Base-by-base conservation (phyloP, 2,888 invertebrate species). In the Trichogramma dendrolimi region DNA sequence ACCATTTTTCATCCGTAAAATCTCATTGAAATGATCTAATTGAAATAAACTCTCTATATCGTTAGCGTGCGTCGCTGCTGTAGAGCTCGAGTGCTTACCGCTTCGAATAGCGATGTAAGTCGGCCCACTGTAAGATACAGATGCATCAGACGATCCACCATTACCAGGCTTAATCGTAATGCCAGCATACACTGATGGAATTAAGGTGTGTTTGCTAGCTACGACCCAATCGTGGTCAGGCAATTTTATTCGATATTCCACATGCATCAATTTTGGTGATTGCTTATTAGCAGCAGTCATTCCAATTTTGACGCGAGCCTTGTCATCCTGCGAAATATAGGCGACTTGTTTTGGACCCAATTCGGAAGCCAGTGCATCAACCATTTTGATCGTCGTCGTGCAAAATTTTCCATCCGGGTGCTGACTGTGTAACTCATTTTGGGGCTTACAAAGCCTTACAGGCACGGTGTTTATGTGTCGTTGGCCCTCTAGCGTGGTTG, bases 201-300 rank as follows among this genome's bases (percentile, higher is more conserved):
- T 72, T 4, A 76, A 62, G 58, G 75, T 74, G 61, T 77, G 74
- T 6, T 67, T 55, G 49, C 60, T 64, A 4, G 72, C 74, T 4
- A 74, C 68, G 6, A 71, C 70, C 67, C 69, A 76, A 55, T 77
- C 71, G 59, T 76, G 71, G 57, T 76, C 73, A 4, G 73, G 70
- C 6, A 71, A 49, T 5, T 10, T 54, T 2, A 72, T 69, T 49
- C 63, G 61, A 55, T 73, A 72, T 4, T 72, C 68, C 43, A 73
- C 46, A 52, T 72, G 71, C 73, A 75, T 72, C 2, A 75, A 55
- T n/a, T 74, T 62, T 6, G 74, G 74, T 8, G 73, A 71, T 71
- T 79, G 78, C 55, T 71, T 72, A 56, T 75, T 76, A 61, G 75
- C 80, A 46, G 79, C 78, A 27, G 77, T 70, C 47, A 77, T 54